phyloP scores from a whole-genome alignment of 2,888 invertebrate species.

The Chelonus formosanus region DNA sequence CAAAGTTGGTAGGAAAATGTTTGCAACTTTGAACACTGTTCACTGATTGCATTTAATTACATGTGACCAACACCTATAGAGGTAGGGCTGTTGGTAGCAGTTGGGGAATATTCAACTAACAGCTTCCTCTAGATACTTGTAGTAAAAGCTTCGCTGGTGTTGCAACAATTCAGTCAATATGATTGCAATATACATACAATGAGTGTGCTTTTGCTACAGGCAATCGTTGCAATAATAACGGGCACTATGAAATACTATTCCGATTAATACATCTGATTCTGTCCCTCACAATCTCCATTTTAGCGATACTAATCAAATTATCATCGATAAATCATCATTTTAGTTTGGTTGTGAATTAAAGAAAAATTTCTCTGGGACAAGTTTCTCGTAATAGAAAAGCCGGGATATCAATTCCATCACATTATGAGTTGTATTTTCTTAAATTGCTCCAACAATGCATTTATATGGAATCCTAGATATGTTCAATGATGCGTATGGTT shows the following conservation, averaged over 20 bases:
- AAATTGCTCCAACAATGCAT: not conserved
- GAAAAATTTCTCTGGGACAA: too few species aligned
- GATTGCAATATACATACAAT: too few species aligned
- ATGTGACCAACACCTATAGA: conserved; percentile 48
- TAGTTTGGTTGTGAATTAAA: too few species aligned
- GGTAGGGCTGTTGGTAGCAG: conserved; percentile 18
- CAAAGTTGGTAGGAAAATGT: conserved; percentile 28
- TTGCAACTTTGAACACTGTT: conserved; percentile 37
- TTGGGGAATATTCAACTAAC: conserved; percentile 19
- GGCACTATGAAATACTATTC: too few species aligned
- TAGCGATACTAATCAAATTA: too few species aligned
- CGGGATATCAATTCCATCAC: not conserved
- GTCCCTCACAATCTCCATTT: too few species aligned
- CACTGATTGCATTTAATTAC: conserved; percentile 64
- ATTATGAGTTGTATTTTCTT: not conserved
- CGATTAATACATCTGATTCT: too few species aligned
- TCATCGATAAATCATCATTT: too few species aligned
- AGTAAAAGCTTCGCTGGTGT: conserved; percentile 1
- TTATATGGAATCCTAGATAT: not conserved
- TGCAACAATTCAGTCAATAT: not conserved
- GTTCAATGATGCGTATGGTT: conserved; percentile 4
- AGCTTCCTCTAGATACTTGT: conserved; percentile 29
- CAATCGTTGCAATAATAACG: too few species aligned
- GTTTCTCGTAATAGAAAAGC: too few species aligned
- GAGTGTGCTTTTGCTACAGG: too few species aligned